These are phyloP conservation scores for Bothrops jararaca DNA, from an alignment of 2,113 vertebrate species.

Conservation along the genomic window DNA sequence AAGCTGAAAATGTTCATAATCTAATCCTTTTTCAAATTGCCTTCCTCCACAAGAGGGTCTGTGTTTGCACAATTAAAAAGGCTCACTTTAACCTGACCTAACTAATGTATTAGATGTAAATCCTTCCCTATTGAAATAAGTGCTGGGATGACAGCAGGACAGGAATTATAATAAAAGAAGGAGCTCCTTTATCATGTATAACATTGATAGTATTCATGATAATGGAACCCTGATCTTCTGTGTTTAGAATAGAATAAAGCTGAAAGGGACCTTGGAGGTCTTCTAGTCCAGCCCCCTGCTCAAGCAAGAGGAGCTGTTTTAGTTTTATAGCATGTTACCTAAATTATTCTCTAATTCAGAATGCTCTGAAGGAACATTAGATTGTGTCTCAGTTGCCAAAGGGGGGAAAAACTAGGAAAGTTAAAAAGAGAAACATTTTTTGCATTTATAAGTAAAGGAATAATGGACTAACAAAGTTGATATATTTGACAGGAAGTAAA, in stretches of 20 bases:
- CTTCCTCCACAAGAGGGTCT: slow-evolving; percentile 79
- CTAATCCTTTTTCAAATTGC: slow-evolving; percentile 84
- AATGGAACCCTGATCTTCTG: slow-evolving; percentile 67
- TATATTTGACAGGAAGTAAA: slow-evolving; percentile 44
- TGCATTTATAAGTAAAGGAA: slow-evolving; percentile 51
- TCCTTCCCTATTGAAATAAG: slow-evolving; percentile 79
- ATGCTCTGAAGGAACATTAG: slow-evolving; percentile 57
- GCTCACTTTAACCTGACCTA: slow-evolving; percentile 61
- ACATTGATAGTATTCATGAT: slow-evolving; percentile 77
- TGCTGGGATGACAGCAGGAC: slow-evolving; percentile 78
- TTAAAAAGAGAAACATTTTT: slow-evolving; percentile 55
- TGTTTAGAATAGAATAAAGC: slow-evolving; percentile 41
- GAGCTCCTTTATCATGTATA: slow-evolving; percentile 62
- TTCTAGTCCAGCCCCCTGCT: too few relatives aligned
- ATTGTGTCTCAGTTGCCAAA: slow-evolving; percentile 55
- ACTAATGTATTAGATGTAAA: slow-evolving; percentile 80
- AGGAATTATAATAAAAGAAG: slow-evolving; percentile 76
- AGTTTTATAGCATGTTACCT: slow-evolving; percentile 57
- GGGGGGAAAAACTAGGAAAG: slow-evolving; percentile 60
- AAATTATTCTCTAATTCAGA: slow-evolving; percentile 58
- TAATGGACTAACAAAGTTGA: slow-evolving; percentile 34
- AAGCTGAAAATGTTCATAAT: slow-evolving; percentile 75
- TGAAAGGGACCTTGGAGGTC: too few relatives aligned
- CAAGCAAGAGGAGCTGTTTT: too few relatives aligned
- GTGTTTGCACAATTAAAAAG: slow-evolving; percentile 83